These are phyloP conservation scores for rabbit (Oryctolagus cuniculus) DNA, from an alignment of 2,113 vertebrate genomes.

Conservation along the genomic window DNA sequence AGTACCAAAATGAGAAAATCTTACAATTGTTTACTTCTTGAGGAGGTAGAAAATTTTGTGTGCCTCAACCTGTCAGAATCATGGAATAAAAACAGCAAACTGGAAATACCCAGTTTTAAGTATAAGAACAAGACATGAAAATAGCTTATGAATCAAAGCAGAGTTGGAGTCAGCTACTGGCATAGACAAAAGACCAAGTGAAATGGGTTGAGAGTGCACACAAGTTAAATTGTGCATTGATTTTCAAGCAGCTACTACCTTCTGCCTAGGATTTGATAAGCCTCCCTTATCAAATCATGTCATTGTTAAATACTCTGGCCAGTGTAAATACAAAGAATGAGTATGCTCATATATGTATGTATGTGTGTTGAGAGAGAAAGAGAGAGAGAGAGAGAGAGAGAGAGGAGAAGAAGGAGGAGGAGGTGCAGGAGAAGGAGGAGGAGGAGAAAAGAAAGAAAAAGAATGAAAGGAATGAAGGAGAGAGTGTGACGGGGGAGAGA, in stretches of 20 bases:
- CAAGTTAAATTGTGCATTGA: too few species aligned
- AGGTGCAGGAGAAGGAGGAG: too few species aligned
- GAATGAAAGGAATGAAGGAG: too few species aligned
- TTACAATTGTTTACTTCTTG: neutral
- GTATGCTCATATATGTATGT: neutral
- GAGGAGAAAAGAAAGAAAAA: too few species aligned
- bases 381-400: neutral
- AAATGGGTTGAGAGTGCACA: neutral
- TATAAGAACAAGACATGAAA: neutral
- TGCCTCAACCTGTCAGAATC: neutral
- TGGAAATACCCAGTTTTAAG: neutral
- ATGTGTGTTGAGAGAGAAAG: neutral
- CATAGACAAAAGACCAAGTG: neutral
- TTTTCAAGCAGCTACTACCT: neutral
- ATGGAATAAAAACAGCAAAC: neutral
- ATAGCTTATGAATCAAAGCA: neutral
- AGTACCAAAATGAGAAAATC: constrained; percentile 12
- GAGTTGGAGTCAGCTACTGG: neutral
- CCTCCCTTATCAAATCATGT: neutral
- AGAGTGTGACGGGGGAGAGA: too few species aligned
- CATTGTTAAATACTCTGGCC: neutral
- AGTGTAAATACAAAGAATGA: neutral
- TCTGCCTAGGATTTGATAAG: neutral
- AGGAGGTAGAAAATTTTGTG: neutral
- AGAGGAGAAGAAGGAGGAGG: neutral